phyloP scores from a whole-genome alignment of 2,113 vertebrate genomes.

The Epinephelus moara region DNA sequence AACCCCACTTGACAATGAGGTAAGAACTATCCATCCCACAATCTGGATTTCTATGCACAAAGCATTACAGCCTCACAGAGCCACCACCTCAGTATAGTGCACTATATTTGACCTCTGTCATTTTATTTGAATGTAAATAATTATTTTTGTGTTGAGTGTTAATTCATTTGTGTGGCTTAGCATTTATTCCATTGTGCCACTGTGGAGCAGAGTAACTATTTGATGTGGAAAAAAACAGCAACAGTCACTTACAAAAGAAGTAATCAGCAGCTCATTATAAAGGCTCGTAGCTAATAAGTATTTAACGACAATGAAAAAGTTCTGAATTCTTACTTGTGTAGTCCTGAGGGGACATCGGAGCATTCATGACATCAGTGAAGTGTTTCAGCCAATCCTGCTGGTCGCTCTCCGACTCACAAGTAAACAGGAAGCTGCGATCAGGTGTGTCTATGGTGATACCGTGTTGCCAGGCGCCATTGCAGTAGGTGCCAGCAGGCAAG shows the following conservation, averaged over 20 bases:
- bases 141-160: no score
- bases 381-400: slow-evolving; percentile 89
- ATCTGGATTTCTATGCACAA: no score
- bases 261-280: neutral
- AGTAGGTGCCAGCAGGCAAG: slow-evolving; percentile 82
- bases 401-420: slow-evolving; percentile 89
- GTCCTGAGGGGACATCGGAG: slow-evolving; percentile 91
- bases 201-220: neutral
- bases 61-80: neutral
- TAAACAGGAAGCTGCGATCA: slow-evolving; percentile 90
- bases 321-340: slow-evolving; percentile 85
- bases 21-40: no score
- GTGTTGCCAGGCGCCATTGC: slow-evolving; percentile 87
- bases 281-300: neutral
- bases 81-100: neutral
- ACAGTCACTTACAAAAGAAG: neutral
- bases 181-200: neutral
- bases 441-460: slow-evolving; percentile 91
- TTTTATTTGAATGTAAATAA: no score
- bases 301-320: neutral
- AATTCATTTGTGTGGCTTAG: no score
- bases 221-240: neutral
- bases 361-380: slow-evolving; percentile 84
- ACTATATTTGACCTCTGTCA: neutral
- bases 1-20: no score